Percentiles rank a stretch among this genome's conserved stretches.
Evolutionary conservation across 2,888 invertebrate species (phyloP).

Genomic region (Drosophila monieri): DNA sequence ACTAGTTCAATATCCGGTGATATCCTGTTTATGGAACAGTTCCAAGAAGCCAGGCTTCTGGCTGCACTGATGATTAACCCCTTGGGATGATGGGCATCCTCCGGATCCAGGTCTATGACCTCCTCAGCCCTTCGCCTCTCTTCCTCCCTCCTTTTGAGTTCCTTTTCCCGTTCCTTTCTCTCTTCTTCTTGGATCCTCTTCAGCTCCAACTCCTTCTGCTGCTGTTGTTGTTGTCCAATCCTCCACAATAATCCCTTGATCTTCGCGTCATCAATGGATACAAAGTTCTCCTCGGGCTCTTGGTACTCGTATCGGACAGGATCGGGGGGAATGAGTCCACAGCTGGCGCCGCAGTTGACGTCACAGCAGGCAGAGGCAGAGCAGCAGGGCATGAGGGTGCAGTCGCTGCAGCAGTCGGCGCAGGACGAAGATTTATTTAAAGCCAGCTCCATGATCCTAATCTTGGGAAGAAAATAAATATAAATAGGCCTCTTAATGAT

Average conservation of each 20-base stretch:
- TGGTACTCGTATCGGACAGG: slow-evolving; percentile 72
- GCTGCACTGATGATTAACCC: slow-evolving; percentile 44
- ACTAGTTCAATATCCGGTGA: slow-evolving; percentile 75
- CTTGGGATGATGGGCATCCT: slow-evolving; percentile 51
- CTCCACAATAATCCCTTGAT: slow-evolving; percentile 78
- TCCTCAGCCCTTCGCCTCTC: slow-evolving; percentile 42
- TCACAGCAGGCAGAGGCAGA: slow-evolving; percentile 57
- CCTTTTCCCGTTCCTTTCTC: slow-evolving; percentile 29
- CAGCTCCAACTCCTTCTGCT: slow-evolving; percentile 47
- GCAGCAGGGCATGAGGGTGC: slow-evolving; percentile 51
- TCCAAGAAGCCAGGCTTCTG: slow-evolving; percentile 42
- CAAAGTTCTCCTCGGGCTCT: slow-evolving; percentile 82
- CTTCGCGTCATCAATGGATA: slow-evolving; percentile 83
- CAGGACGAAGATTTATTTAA: slow-evolving; percentile 45
- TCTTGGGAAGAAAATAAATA: neutral
- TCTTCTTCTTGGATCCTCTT: slow-evolving; percentile 37
- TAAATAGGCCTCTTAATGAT: no score
- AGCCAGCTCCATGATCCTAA: slow-evolving; percentile 57
- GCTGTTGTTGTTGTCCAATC: slow-evolving; percentile 74
- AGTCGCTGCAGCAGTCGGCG: slow-evolving; percentile 61
- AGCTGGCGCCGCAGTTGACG: slow-evolving; percentile 49
- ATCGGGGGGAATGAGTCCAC: slow-evolving; percentile 46
- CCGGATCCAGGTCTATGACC: slow-evolving; percentile 79
- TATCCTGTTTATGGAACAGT: slow-evolving; percentile 28
- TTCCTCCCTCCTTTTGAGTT: slow-evolving; percentile 25